Evolutionary conservation across 2,113 vertebrate species (phyloP).

Genomic region (Cyanoliseus patagonus): DNA sequence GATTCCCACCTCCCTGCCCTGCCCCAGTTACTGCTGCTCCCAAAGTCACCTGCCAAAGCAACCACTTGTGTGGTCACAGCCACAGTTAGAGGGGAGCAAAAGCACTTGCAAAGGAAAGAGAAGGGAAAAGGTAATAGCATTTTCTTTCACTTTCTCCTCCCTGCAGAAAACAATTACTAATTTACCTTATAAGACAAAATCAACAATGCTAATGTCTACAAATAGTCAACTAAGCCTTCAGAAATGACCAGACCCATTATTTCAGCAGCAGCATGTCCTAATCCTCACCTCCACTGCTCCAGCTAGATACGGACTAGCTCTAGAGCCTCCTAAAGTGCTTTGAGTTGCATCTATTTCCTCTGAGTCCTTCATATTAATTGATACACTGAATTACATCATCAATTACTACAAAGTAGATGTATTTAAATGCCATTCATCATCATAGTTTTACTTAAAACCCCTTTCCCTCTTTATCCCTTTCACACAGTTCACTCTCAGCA

Average conservation of each 20-base stretch:
- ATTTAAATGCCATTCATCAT: background rate
- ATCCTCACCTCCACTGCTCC: background rate
- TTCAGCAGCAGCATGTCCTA: background rate
- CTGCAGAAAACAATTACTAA: background rate
- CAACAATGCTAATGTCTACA: background rate
- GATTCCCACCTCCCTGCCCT: background rate
- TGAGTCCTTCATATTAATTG: background rate
- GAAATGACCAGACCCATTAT: background rate
- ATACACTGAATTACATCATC: background rate
- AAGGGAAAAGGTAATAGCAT: background rate
- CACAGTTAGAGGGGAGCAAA: background rate
- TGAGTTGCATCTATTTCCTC: background rate
- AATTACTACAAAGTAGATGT: background rate
- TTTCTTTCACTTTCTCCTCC: background rate
- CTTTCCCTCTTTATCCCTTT: background rate
- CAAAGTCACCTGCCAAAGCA: background rate
- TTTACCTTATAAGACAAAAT: background rate
- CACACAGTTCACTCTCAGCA: background rate
- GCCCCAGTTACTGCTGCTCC: background rate
- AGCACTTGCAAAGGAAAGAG: background rate
- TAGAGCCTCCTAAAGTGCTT: background rate
- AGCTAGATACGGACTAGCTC: background rate
- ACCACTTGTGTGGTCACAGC: background rate
- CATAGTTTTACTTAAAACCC: background rate
- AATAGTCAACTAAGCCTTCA: background rate